These are phyloP conservation scores for Siphamia tubifer DNA, from an alignment of 2,113 vertebrate species.

Conservation along the genomic window DNA sequence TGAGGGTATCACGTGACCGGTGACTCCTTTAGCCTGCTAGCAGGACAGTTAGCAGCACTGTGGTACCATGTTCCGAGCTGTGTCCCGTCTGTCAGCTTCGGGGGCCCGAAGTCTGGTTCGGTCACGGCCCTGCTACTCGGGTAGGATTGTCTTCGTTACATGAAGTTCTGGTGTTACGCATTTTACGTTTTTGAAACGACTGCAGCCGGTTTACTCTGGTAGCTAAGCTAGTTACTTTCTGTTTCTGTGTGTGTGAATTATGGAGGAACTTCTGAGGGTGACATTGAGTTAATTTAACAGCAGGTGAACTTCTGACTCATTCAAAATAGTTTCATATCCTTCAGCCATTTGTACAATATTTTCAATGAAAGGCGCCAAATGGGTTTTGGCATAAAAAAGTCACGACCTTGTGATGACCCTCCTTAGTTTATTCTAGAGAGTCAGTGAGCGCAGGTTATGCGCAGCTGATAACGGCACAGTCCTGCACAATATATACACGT, in stretches of 20 bases:
- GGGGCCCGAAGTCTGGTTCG: constrained; percentile 64
- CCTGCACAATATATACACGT: accelerated
- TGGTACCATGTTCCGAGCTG: constrained; percentile 79
- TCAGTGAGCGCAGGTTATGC: constrained; percentile 22
- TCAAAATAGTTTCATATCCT: neutral
- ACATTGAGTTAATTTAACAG: constrained; percentile 45
- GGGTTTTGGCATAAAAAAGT: neutral
- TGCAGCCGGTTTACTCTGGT: neutral
- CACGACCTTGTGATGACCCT: constrained; percentile 77
- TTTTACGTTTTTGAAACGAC: neutral
- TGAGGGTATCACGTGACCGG: too few relatives aligned
- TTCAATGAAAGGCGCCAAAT: neutral
- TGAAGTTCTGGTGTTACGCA: neutral
- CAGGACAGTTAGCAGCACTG: constrained; percentile 15
- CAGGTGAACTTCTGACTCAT: neutral
- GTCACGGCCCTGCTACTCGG: constrained; percentile 54
- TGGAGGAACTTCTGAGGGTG: constrained; percentile 29
- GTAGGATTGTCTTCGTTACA: constrained; percentile 32
- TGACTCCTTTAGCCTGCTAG: neutral
- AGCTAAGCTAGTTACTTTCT: constrained; percentile 9
- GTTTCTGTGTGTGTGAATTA: neutral
- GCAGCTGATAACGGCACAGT: neutral
- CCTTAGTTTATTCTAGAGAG: constrained; percentile 12
- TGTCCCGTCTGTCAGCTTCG: constrained; percentile 53
- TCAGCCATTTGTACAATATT: accelerated